Conservation (phyloP, 2,888 invertebrate species). For the Nephrotoma appendiculata region DNA sequence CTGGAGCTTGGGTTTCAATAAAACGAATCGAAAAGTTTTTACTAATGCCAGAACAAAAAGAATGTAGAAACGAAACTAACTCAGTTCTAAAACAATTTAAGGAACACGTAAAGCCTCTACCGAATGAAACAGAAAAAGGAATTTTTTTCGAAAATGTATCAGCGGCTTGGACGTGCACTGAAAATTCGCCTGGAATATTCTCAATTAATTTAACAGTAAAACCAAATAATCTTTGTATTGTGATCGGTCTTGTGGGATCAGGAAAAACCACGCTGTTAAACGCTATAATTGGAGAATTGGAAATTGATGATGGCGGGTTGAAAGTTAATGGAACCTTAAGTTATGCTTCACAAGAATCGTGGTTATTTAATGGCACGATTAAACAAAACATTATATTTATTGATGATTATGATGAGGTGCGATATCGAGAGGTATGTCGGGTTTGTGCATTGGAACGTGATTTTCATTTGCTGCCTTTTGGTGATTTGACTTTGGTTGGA, state of each 20-base stretch:
- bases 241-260: constrained; percentile 60
- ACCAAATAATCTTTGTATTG: constrained; percentile 34
- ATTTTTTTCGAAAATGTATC: constrained; percentile 9
- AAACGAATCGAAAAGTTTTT: constrained; percentile 54
- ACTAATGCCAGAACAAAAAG: constrained; percentile 19
- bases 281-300: constrained; percentile 57
- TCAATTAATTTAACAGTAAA: constrained; percentile 9
- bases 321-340: constrained; percentile 47
- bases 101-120: not conserved
- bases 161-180: constrained; percentile 7
- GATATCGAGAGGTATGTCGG: constrained; percentile 36
- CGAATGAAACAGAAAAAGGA: not conserved
- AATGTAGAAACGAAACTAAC: not conserved
- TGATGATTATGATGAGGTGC: constrained; percentile 44
- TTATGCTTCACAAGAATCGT: constrained; percentile 73
- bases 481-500: constrained; percentile 39
- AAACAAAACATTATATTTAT: constrained; percentile 91
- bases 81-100: too few species aligned
- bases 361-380: constrained; percentile 67
- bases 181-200: constrained; percentile 15
- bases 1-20: constrained; percentile 62
- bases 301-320: constrained; percentile 43
- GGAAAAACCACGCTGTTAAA: constrained; percentile 61
- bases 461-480: constrained; percentile 41
- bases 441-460: constrained; percentile 49